Conservation (phyloP, 2,797 vertebrate genomes). For the Euphonia xanthogaster region DNA sequence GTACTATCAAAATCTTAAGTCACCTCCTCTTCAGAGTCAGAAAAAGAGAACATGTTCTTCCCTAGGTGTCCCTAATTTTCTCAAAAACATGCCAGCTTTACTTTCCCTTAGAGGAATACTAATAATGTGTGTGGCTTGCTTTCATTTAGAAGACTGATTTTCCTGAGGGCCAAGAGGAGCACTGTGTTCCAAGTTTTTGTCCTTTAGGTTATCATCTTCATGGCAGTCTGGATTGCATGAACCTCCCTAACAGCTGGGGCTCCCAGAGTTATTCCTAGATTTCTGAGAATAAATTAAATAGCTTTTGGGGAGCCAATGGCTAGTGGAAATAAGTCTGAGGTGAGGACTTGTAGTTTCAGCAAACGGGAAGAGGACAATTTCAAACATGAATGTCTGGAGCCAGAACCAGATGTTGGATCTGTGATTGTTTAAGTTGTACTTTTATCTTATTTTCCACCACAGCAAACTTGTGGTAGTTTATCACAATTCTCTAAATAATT, state of each 20-base stretch:
- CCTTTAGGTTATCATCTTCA: background rate
- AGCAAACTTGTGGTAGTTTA: background rate
- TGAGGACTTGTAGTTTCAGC: background rate
- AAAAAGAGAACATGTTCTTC: background rate
- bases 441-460: background rate
- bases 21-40: fast-evolving
- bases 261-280: background rate
- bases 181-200: background rate
- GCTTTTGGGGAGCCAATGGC: background rate
- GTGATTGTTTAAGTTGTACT: background rate
- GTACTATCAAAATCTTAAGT: background rate
- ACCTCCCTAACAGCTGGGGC: background rate
- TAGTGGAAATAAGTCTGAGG: background rate
- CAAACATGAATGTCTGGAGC: background rate
- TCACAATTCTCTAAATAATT: background rate
- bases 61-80: background rate
- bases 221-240: background rate
- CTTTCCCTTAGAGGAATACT: background rate
- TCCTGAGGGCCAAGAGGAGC: background rate
- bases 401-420: background rate
- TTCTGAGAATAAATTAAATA: background rate
- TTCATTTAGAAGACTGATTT: background rate
- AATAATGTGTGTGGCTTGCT: background rate
- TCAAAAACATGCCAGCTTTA: background rate
- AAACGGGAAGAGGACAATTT: background rate